Evolutionary conservation across 1,140 invertebrate genomes (phyloP).

Genomic region (Acromyrmex echinatior): DNA sequence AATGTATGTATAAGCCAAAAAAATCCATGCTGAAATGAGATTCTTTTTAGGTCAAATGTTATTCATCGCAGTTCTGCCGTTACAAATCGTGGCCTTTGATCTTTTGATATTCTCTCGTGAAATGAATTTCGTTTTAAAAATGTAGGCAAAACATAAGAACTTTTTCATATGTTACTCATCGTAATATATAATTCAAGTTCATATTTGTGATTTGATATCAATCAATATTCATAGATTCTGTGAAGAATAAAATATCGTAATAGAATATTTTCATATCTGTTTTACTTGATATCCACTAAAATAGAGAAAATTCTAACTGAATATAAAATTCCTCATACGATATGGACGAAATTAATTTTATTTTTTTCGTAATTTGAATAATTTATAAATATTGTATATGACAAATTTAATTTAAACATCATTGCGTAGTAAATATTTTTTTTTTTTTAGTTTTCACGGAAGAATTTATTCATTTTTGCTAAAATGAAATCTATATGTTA

Average conservation of each 20-base stretch:
- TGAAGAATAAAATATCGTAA: neutral
- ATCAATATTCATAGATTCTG: neutral
- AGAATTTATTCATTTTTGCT: neutral
- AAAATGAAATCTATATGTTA: neutral
- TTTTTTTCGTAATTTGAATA: neutral
- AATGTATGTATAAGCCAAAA: neutral
- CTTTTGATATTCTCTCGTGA: neutral
- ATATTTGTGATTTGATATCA: neutral
- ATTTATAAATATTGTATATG: neutral
- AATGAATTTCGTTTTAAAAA: slow-evolving; percentile 35
- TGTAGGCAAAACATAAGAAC: slow-evolving; percentile 8
- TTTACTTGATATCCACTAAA: neutral
- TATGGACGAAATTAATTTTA: neutral
- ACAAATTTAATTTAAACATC: neutral
- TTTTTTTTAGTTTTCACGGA: neutral
- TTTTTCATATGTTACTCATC: slow-evolving; percentile 22
- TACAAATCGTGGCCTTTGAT: slow-evolving; percentile 44
- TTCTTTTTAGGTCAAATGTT: slow-evolving; percentile 52
- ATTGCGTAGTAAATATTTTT: neutral
- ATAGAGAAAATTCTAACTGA: neutral
- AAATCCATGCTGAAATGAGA: slow-evolving; percentile 15
- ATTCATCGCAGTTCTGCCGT: slow-evolving; percentile 14
- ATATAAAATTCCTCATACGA: neutral
- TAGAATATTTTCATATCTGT: neutral
- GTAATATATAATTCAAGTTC: neutral